phyloP scores from a whole-genome alignment of 1,140 invertebrate genomes.

The Trinorchestia longiramus region DNA sequence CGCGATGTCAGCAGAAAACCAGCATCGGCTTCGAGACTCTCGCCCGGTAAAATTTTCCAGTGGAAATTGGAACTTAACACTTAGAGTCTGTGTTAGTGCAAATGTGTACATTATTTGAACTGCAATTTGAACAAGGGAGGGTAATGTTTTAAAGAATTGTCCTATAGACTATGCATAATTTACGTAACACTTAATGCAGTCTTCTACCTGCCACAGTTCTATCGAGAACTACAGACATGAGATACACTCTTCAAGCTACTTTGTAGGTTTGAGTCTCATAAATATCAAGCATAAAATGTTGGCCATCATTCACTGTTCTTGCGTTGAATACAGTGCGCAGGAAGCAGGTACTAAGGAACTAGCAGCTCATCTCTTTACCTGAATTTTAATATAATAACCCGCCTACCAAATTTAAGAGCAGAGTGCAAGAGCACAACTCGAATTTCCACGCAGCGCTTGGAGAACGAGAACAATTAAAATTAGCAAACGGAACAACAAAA shows the following conservation, averaged over 20 bases:
- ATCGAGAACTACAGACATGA: neutral
- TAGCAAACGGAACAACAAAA: neutral
- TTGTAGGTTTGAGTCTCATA: neutral
- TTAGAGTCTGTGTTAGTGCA: neutral
- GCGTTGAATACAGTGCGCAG: neutral
- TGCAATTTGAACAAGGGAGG: too few species aligned
- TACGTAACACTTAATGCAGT: too few species aligned
- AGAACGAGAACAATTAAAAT: neutral
- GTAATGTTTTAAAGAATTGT: too few species aligned
- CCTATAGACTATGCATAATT: too few species aligned
- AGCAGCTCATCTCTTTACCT: too few species aligned
- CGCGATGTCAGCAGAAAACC: neutral
- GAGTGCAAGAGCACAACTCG: too few species aligned
- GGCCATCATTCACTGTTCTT: too few species aligned
- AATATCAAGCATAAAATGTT: neutral
- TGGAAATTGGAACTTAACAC: neutral
- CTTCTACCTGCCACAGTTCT: neutral
- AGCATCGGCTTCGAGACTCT: neutral
- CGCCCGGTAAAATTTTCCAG: neutral
- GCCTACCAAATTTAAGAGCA: too few species aligned
- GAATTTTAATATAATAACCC: too few species aligned
- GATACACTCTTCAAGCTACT: neutral
- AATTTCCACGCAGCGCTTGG: neutral
- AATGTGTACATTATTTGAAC: neutral
- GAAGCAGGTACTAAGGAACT: neutral